phyloP scores from a whole-genome alignment of 2,888 invertebrate species.

The Heliconius hortense region DNA sequence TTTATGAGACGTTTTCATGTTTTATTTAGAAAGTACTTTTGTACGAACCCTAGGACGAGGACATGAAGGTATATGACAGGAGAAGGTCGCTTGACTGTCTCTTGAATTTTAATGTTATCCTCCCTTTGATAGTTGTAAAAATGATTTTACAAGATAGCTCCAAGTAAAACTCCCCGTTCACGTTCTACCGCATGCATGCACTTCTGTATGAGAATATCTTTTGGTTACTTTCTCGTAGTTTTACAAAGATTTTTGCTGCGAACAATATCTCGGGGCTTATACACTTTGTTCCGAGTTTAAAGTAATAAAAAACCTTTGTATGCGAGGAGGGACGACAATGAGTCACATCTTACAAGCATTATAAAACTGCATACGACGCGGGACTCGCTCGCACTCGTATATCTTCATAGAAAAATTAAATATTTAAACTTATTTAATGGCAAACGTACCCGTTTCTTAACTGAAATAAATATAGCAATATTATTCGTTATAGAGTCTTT shows the following conservation, averaged over 20 bases:
- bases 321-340: slow-evolving; percentile 36
- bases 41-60: slow-evolving; percentile 50
- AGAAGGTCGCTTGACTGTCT: slow-evolving; percentile 70
- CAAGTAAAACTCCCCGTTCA: slow-evolving; percentile 43
- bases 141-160: slow-evolving; percentile 63
- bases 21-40: slow-evolving; percentile 58
- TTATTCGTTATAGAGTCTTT: slow-evolving; percentile 50
- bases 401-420: slow-evolving; percentile 24
- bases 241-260: slow-evolving; percentile 49
- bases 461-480: slow-evolving; percentile 49
- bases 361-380: slow-evolving; percentile 34
- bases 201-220: slow-evolving; percentile 47
- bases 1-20: slow-evolving; percentile 59
- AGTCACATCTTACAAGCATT: slow-evolving; percentile 35
- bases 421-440: slow-evolving; percentile 4
- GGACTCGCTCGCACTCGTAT: slow-evolving; percentile 13
- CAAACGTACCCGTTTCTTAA: slow-evolving; percentile 28
- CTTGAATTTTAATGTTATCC: slow-evolving; percentile 74
- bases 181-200: slow-evolving; percentile 49
- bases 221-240: slow-evolving; percentile 48
- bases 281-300: slow-evolving; percentile 49
- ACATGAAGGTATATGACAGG: slow-evolving; percentile 56
- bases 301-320: slow-evolving; percentile 46
- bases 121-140: slow-evolving; percentile 76
- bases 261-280: slow-evolving; percentile 51